Percentiles rank a stretch among this genome's conserved stretches.
Conservation (phyloP, 2,888 invertebrate species). For the Limenitis camilla region DNA sequence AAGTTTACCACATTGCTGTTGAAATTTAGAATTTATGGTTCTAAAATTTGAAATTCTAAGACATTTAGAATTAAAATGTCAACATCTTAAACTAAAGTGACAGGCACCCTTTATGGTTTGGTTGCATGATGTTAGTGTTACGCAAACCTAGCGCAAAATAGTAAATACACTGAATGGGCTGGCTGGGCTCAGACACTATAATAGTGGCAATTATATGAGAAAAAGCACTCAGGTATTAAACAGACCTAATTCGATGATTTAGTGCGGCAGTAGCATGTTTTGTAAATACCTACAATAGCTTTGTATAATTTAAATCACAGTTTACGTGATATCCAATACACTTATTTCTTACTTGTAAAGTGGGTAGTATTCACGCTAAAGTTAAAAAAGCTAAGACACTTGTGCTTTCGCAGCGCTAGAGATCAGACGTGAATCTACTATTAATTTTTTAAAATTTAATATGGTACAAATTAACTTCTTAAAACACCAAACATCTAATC, state of each 20-base stretch:
- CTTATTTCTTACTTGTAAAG: too few species aligned
- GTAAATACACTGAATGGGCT: constrained; percentile 6
- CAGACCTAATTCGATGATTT: constrained; percentile 6
- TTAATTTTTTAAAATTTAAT: too few species aligned
- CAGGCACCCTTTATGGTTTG: constrained; percentile 20
- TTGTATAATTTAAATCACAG: background rate
- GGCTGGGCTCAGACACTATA: constrained; percentile 4
- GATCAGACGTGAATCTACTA: too few species aligned
- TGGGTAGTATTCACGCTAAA: too few species aligned
- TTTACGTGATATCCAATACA: too few species aligned
- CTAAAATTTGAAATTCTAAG: constrained; percentile 12
- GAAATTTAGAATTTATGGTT: background rate
- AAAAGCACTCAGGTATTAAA: constrained; percentile 4
- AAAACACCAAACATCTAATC: too few species aligned
- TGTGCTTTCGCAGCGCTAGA: too few species aligned
- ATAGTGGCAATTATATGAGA: constrained; percentile 6
- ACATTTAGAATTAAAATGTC: constrained; percentile 26
- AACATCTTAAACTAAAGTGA: constrained; percentile 19
- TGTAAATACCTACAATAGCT: background rate
- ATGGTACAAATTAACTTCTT: too few species aligned
- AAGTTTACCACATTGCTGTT: too few species aligned
- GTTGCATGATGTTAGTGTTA: constrained; percentile 9
- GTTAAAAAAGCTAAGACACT: too few species aligned
- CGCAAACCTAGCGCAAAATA: constrained; percentile 8
- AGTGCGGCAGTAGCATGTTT: background rate